These are phyloP conservation scores for Pasiphila rectangulata DNA, from an alignment of 2,888 invertebrate species.

Conservation along the genomic window DNA sequence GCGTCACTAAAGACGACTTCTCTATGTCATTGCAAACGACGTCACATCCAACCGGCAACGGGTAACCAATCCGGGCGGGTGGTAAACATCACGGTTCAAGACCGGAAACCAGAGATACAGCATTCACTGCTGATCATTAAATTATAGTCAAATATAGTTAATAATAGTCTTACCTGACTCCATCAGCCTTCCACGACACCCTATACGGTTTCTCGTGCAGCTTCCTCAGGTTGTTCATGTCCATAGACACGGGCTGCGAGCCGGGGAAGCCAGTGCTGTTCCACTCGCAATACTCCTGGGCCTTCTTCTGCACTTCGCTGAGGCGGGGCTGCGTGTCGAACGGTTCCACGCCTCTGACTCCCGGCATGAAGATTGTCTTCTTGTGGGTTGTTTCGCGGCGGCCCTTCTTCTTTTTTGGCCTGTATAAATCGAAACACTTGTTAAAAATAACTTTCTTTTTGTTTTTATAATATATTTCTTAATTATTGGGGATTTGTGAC, in stretches of 20 bases:
- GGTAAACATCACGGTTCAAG: no score
- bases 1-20: no score
- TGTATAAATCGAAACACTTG: slow-evolving; percentile 8
- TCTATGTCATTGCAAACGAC: no score
- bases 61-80: no score
- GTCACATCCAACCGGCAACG: no score
- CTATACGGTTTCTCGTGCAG: slow-evolving; percentile 91
- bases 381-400: slow-evolving; percentile 80
- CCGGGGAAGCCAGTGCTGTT: slow-evolving; percentile 93
- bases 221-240: slow-evolving; percentile 86
- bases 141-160: no score
- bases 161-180: slow-evolving; percentile 89
- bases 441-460: neutral
- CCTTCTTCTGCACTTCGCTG: slow-evolving; percentile 85
- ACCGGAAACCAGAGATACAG: no score
- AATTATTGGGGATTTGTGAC: neutral
- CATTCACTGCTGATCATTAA: no score
- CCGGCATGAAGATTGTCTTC: slow-evolving; percentile 91
- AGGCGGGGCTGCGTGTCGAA: slow-evolving; percentile 83
- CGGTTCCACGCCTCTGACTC: slow-evolving; percentile 88
- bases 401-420: slow-evolving; percentile 51
- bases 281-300: slow-evolving; percentile 91
- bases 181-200: slow-evolving; percentile 99
- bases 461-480: neutral
- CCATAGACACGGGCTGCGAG: slow-evolving; percentile 98